Base-by-base conservation (phyloP, 2,113 vertebrate genomes). In the Cynoglossus semilaevis region DNA sequence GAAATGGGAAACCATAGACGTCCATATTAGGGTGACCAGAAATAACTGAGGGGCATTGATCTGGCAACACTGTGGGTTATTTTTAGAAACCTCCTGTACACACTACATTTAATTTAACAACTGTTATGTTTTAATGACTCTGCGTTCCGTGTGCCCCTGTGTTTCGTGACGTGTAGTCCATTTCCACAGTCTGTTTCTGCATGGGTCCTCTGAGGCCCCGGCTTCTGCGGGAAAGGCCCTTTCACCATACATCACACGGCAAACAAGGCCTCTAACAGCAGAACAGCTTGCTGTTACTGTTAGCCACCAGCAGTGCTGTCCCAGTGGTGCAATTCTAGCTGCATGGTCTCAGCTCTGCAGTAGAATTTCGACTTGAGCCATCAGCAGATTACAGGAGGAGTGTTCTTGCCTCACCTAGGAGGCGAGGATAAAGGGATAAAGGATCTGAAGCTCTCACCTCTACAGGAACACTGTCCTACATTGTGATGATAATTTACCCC, bases 141-240 rank as follows among this genome's bases (percentile, higher is more conserved):
- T 43, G 40, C 40, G 35, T 36, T 36, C 44, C 47, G 41, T 52
- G 37, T 50, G 58, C 54, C n/a, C 44, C 15, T 36, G 11, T 63
- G 46, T 42, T 35, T 66, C 69, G 67, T 61, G 55, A 58, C n/a
- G 55, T 52, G 70, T 16, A 45, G 70, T 51, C 77, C 59, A 77
- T 81, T 78, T 51, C 74, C 76, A 72, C 82, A 81, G 81, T 84
- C 72, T 82, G 79, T 85, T 88, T 81, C 78, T 72, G 63, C 76
- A 77, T 58, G 22, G 65, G 64, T 84, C 88, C 86, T 86, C 67
- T 67, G 88, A 81, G 87, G 72, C 66, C n/a, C 15, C 37, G 56
- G 72, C 70, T 72, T 61, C 63, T 49, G 67, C 72, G 73, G 72
- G 76, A 64, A 70, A 57, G 77, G 67, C 70, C 63, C 58, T 36